Percentiles rank a stretch among this genome's conserved stretches.
Conservation (phyloP, 2,888 invertebrate species). For the Acanthosepion lycidas region DNA sequence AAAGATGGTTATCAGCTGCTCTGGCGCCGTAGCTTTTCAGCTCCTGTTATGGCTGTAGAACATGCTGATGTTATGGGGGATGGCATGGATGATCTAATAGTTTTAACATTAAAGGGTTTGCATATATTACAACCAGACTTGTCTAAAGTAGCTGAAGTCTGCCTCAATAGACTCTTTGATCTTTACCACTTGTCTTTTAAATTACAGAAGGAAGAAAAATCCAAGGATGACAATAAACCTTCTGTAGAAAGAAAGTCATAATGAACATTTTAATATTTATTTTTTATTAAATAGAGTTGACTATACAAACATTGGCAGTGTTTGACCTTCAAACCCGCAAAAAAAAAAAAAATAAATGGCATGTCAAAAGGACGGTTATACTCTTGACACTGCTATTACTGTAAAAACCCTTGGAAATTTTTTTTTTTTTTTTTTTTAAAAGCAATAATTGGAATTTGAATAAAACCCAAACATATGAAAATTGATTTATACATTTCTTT, state of each 20-base stretch:
- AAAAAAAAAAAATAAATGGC: too few relatives aligned
- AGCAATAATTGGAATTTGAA: too few relatives aligned
- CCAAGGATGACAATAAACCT: neutral
- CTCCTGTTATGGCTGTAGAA: constrained; percentile 80
- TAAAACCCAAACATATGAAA: too few relatives aligned
- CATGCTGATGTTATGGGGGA: constrained; percentile 81
- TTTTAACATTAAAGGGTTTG: constrained; percentile 81
- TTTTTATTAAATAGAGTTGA: too few relatives aligned
- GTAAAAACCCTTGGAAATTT: too few relatives aligned
- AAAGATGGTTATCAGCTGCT: constrained; percentile 63
- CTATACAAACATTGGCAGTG: too few relatives aligned
- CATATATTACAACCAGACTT: constrained; percentile 79
- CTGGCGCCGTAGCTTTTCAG: constrained; percentile 78
- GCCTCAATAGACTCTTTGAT: constrained; percentile 58
- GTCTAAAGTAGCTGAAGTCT: constrained; percentile 62
- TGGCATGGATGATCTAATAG: constrained; percentile 81
- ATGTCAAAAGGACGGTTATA: too few relatives aligned
- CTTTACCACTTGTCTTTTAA: neutral
- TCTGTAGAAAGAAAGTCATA: neutral
- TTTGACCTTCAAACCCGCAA: too few relatives aligned
- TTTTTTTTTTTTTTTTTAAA: too few relatives aligned
- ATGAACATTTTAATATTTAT: neutral
- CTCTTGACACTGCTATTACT: too few relatives aligned
- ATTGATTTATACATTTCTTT: too few relatives aligned
- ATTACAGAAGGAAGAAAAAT: neutral